Base-by-base conservation (phyloP, 2,888 invertebrate genomes). In the Sialis fuliginosa region DNA sequence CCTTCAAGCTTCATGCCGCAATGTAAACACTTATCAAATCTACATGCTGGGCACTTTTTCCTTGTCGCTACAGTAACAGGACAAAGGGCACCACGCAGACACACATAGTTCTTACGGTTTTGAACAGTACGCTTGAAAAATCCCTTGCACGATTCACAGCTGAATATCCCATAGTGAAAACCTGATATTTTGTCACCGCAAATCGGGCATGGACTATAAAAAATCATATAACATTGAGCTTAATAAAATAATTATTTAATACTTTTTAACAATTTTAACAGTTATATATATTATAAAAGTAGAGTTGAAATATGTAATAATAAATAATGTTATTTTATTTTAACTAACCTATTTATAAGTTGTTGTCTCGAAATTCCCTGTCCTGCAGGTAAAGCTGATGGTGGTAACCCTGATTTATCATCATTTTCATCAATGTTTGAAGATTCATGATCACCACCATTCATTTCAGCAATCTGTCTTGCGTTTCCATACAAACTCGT, bases 111-210 rank as follows among this genome's bases (percentile, higher is more conserved):
- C 70, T 96, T 96, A 55, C 93, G 79, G 64, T 96, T 96, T 69
- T 96, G 96, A n/a, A 96, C 95, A 13, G 95, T 96, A 50, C 96
- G 74, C 66, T 96, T 96, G 71, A 96, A 96, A 70, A 96, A 96
- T 2, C 95, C 95, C 66, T 96, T 96, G 67, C 96, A 96, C 13
- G 91, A 91, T 63, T 96, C 96, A 68, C 96, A 96, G 8, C 92
- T 93, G 69, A 93, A 95, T 57, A 95, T 95, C 8, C 96, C 96
- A 65, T 96, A 96, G 66, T 96, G 96, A 68, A 95, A 96, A 32
- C 96, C 92, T 55, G 90, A 90, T 61, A 92, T 92, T 63, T 91
- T 89, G 66, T 93, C 93, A 4, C 90, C 91, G 64, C 93, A 93
- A 48, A 93, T 91, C 9, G 93, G 92, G 60, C 93, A 93, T 0